These are phyloP conservation scores for Neogobius melanostomus DNA, from an alignment of 2,113 vertebrate species.

Conservation along the genomic window DNA sequence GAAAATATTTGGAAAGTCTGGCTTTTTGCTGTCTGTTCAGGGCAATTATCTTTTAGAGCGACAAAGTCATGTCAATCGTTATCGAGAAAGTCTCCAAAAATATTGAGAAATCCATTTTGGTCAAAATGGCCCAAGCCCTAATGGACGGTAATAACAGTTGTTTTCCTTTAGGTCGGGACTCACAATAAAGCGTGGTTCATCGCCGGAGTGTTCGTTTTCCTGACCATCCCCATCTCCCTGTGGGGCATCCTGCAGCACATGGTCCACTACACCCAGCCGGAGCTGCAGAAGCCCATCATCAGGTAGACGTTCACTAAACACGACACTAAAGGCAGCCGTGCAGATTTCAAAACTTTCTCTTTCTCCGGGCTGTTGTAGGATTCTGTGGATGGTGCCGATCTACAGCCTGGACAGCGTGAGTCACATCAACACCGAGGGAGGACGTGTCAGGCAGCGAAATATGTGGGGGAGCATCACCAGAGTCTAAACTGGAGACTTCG, in stretches of 20 bases:
- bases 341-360: background rate
- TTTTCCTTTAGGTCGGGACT: slow-evolving; percentile 83
- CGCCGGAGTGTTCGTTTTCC: slow-evolving; percentile 90
- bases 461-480: background rate
- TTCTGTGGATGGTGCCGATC: slow-evolving; percentile 98
- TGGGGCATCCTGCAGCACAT: slow-evolving; percentile 96
- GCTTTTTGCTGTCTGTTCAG: too few relatives aligned
- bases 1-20: too few relatives aligned
- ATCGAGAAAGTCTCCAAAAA: too few relatives aligned
- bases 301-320: slow-evolving; percentile 63
- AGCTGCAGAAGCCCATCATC: slow-evolving; percentile 95
- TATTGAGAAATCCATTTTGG: too few relatives aligned
- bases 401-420: slow-evolving; percentile 98
- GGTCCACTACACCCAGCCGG: slow-evolving; percentile 94
- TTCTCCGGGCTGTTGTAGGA: slow-evolving; percentile 73
- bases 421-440: slow-evolving; percentile 36
- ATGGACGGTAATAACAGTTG: background rate
- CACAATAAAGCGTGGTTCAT: slow-evolving; percentile 97
- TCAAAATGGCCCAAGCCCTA: too few relatives aligned
- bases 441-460: background rate
- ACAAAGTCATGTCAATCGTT: too few relatives aligned
- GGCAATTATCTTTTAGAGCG: too few relatives aligned
- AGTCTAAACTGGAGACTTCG: background rate
- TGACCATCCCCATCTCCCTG: slow-evolving; percentile 94
- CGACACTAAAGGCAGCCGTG: too few relatives aligned